These are phyloP conservation scores for Seriola dumerili DNA, from an alignment of 2,113 vertebrate species.

Conservation along the genomic window DNA sequence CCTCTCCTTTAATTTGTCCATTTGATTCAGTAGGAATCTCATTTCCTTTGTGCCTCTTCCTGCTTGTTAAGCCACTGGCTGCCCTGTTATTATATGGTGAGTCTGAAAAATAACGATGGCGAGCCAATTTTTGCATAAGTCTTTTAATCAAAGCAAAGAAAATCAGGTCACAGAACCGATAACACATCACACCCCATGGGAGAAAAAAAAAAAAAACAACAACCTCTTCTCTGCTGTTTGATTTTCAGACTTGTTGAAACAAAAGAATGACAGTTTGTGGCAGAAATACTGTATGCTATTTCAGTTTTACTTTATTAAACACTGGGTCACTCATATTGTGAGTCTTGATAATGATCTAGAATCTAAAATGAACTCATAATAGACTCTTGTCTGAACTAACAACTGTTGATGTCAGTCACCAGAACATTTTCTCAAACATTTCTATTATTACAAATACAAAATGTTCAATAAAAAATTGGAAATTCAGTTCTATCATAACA, in stretches of 20 bases:
- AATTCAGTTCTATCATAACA: slow-evolving; percentile 78
- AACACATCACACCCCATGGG: slow-evolving; percentile 60
- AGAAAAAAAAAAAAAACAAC: slow-evolving; percentile 27
- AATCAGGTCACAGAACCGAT: slow-evolving; percentile 67
- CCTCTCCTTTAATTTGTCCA: slow-evolving; percentile 43
- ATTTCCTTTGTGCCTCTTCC: slow-evolving; percentile 1
- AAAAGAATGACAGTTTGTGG: slow-evolving; percentile 32
- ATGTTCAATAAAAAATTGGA: slow-evolving; percentile 85
- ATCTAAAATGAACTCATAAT: slow-evolving; percentile 54
- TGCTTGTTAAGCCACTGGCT: slow-evolving; percentile 48
- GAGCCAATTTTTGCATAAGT: slow-evolving; percentile 57
- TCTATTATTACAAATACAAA: slow-evolving; percentile 87
- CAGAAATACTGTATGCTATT: slow-evolving; percentile 28
- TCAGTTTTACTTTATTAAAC: slow-evolving; percentile 55
- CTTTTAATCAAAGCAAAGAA: slow-evolving; percentile 75
- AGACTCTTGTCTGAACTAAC: slow-evolving; percentile 55
- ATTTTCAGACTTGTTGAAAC: slow-evolving; percentile 44
- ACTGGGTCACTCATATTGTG: slow-evolving; percentile 44
- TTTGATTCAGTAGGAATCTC: slow-evolving; percentile 36
- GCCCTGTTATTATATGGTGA: slow-evolving; percentile 11
- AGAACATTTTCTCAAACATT: slow-evolving; percentile 76
- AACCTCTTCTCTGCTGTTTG: slow-evolving; percentile 15
- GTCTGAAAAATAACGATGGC: slow-evolving; percentile 36
- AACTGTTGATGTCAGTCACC: slow-evolving; percentile 74
- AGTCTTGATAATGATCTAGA: slow-evolving; percentile 51